Conservation (phyloP, 2,797 vertebrate species). For the Sebastes kiyomatsui region DNA sequence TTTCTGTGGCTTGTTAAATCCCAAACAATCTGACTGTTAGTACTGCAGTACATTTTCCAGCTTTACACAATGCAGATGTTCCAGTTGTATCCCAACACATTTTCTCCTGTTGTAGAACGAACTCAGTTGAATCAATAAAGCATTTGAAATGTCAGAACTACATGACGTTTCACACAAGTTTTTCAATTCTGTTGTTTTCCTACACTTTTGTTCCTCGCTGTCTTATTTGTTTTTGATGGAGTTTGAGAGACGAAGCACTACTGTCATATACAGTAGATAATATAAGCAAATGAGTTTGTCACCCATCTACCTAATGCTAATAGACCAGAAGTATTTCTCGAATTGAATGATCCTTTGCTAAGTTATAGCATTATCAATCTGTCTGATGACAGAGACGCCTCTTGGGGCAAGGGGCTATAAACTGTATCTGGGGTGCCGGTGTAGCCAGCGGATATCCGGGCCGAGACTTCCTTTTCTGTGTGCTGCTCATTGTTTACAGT, state of each 20-base stretch:
- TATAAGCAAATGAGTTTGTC: neutral
- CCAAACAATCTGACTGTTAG: slow-evolving; percentile 29
- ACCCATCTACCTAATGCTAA: neutral
- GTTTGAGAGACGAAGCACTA: neutral
- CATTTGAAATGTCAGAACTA: neutral
- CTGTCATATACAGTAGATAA: neutral
- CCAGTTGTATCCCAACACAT: neutral
- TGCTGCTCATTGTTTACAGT: too few relatives aligned
- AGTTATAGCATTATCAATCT: neutral
- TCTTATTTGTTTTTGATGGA: neutral
- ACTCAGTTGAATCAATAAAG: slow-evolving; percentile 50
- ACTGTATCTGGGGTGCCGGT: too few relatives aligned
- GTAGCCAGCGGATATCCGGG: too few relatives aligned
- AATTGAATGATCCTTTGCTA: neutral
- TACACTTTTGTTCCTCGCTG: neutral
- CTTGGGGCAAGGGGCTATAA: too few relatives aligned
- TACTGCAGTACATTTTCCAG: neutral
- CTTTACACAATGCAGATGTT: slow-evolving; percentile 8
- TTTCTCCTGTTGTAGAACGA: slow-evolving; percentile 7
- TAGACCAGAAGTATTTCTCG: neutral
- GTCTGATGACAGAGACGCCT: too few relatives aligned
- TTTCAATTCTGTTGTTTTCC: neutral
- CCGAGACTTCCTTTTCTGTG: too few relatives aligned
- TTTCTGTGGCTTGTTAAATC: slow-evolving; percentile 19
- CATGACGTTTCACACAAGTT: neutral